These are phyloP conservation scores for Nycteola revayana DNA, from an alignment of 2,888 invertebrate species.

Conservation along the genomic window DNA sequence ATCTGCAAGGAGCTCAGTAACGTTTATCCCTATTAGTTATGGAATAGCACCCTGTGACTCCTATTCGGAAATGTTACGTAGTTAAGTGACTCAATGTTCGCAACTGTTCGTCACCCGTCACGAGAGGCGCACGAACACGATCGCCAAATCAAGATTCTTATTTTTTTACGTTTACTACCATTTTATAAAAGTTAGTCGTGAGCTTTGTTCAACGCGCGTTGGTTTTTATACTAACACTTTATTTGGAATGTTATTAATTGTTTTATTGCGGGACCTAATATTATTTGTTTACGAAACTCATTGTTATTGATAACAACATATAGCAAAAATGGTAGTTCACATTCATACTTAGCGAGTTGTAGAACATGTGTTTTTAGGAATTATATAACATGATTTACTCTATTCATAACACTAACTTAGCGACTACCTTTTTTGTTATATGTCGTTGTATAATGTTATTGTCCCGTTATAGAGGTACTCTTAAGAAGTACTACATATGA, in stretches of 20 bases:
- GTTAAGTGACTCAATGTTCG: too few species aligned
- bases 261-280: conserved; percentile 31
- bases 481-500: conserved; percentile 20
- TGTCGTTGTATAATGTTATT: conserved; percentile 5
- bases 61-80: too few species aligned
- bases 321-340: too few species aligned
- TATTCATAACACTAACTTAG: too few species aligned
- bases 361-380: too few species aligned
- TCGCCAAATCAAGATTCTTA: conserved; percentile 22
- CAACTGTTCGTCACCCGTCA: too few species aligned
- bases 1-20: too few species aligned
- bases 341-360: too few species aligned
- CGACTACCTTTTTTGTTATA: too few species aligned
- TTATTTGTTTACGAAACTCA: conserved; percentile 29
- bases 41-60: too few species aligned
- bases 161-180: conserved; percentile 22
- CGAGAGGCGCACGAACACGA: conserved; percentile 12
- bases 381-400: too few species aligned
- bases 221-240: conserved; percentile 35
- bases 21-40: too few species aligned
- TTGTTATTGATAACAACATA: conserved; percentile 1
- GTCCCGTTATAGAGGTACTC: conserved; percentile 20
- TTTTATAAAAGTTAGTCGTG: conserved; percentile 25
- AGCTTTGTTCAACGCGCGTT: conserved; percentile 30
- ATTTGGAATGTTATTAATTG: conserved; percentile 17